phyloP scores from a whole-genome alignment of 2,113 vertebrate species.

The Gavia stellata region DNA sequence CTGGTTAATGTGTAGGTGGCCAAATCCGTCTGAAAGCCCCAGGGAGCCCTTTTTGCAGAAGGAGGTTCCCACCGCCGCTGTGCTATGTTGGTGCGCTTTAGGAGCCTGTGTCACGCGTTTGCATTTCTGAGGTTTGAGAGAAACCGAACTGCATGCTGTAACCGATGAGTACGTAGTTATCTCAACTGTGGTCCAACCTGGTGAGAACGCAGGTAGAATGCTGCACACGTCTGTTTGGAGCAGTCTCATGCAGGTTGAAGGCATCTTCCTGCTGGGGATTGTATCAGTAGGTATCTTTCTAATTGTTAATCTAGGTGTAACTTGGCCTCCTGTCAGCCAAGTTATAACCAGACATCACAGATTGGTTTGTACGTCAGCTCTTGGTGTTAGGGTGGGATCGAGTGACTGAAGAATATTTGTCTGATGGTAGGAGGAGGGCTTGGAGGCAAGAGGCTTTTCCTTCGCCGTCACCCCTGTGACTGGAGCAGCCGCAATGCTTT shows the following conservation, averaged over 20 bases:
- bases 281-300: neutral
- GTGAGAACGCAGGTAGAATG: fast-evolving
- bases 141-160: fast-evolving
- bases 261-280: neutral
- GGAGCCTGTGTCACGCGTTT: neutral
- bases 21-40: neutral
- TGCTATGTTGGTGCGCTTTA: neutral
- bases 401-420: neutral
- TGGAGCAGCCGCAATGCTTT: neutral
- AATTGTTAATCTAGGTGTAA: neutral
- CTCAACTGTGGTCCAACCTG: neutral
- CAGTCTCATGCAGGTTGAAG: neutral
- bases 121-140: neutral
- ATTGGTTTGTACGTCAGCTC: neutral
- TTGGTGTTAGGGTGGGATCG: neutral
- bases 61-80: neutral
- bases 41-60: neutral
- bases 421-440: neutral
- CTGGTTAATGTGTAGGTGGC: neutral
- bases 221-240: neutral
- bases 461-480: neutral
- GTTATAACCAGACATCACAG: neutral
- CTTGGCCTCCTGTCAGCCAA: neutral
- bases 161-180: neutral
- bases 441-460: neutral